Evolutionary conservation across 2,888 invertebrate genomes (phyloP).

Genomic region (Ichneumoninae sp.): DNA sequence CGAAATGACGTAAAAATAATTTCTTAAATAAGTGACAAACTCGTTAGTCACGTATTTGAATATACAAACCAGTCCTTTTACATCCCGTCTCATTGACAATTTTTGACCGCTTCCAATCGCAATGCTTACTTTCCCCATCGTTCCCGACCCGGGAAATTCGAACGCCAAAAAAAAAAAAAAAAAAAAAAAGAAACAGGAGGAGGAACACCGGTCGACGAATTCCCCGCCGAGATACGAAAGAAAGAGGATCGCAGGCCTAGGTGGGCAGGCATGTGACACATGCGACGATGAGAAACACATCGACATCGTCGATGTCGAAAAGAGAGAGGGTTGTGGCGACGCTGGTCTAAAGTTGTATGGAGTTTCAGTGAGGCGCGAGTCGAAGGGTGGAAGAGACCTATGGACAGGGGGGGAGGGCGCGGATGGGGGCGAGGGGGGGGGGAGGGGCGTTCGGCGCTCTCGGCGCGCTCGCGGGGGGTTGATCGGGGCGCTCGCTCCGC

Average conservation of each 20-base stretch:
- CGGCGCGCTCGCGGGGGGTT: constrained; percentile 66
- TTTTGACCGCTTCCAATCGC: no score
- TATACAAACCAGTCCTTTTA: no score
- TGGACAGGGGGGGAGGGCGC: constrained; percentile 4
- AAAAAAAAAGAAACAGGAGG: no score
- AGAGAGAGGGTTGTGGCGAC: background rate
- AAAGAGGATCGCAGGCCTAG: no score
- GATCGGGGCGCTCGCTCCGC: constrained; percentile 67
- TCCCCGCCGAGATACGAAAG: background rate
- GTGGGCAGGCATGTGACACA: background rate
- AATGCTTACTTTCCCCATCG: no score
- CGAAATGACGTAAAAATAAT: no score
- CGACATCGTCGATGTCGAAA: constrained; percentile 6
- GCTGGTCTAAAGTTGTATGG: background rate
- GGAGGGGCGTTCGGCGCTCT: constrained; percentile 60
- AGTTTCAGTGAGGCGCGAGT: constrained; percentile 11
- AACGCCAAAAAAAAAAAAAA: background rate
- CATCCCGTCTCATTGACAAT: no score
- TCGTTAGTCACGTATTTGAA: no score
- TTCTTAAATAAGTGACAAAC: no score
- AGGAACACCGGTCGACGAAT: background rate
- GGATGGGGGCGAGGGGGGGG: constrained; percentile 24
- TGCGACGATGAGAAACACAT: background rate
- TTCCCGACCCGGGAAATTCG: background rate
- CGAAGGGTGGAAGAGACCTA: constrained; percentile 34